Conservation (phyloP, 2,888 invertebrate species). For the Tenthredo amoena region DNA sequence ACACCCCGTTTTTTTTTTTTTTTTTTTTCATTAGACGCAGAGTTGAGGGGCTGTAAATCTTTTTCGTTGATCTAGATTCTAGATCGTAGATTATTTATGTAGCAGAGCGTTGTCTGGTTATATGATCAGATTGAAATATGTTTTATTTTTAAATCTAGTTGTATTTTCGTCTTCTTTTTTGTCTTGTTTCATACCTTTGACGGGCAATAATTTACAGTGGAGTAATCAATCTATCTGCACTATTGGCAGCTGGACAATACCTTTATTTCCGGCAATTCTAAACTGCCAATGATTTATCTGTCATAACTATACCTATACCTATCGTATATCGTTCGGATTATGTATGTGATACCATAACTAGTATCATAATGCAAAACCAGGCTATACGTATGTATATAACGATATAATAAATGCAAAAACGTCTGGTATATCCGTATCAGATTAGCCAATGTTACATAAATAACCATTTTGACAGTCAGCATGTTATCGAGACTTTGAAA, state of each 20-base stretch:
- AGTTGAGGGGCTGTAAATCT: neutral
- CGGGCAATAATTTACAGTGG: too few relatives aligned
- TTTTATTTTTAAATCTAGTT: neutral
- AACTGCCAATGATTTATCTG: neutral
- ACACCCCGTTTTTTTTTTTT: neutral
- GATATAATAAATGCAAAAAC: constrained; percentile 19
- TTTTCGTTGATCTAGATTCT: constrained; percentile 1
- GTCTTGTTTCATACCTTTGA: neutral
- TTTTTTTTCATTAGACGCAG: neutral
- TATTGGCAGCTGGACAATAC: constrained; percentile 5
- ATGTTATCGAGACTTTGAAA: neutral
- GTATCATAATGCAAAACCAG: neutral
- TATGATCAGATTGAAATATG: constrained; percentile 20
- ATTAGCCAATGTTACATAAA: neutral
- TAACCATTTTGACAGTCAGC: neutral
- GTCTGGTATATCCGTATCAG: neutral
- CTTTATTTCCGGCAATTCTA: constrained; percentile 26
- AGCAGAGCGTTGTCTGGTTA: neutral
- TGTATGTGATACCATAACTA: neutral
- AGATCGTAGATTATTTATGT: neutral
- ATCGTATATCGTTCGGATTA: neutral
- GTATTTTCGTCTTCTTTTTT: neutral
- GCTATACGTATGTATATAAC: neutral
- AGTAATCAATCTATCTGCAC: constrained; percentile 7
- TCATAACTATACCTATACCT: neutral